phyloP scores from a whole-genome alignment of 2,113 vertebrate genomes.

The Cryptomyrus ogoouensis region DNA sequence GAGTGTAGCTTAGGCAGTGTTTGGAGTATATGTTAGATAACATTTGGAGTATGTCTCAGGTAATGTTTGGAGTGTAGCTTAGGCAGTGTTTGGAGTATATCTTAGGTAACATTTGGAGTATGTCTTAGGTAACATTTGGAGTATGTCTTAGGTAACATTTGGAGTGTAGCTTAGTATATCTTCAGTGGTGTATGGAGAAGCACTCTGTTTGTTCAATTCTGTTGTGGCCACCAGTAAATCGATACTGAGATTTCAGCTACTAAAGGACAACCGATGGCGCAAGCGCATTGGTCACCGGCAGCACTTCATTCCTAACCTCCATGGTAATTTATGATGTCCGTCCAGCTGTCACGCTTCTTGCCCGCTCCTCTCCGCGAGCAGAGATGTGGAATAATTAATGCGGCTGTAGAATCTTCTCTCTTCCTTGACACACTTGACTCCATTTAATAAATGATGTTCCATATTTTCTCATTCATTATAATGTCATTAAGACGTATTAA shows the following conservation, averaged over 20 bases:
- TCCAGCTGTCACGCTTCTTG: not conserved
- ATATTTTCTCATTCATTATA: constrained; percentile 29
- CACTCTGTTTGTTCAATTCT: not conserved
- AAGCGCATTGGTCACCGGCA: not conserved
- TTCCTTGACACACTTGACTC: constrained; percentile 28
- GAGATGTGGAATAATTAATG: constrained; percentile 20
- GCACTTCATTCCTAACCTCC: constrained; percentile 10
- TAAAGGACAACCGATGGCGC: not conserved
- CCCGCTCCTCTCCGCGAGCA: not conserved
- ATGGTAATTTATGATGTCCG: not conserved
- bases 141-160: not conserved
- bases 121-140: not conserved
- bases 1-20: no score
- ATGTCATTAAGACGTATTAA: constrained; percentile 28
- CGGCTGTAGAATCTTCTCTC: constrained; percentile 13
- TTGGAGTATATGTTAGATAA: no score
- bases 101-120: not conserved
- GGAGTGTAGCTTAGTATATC: not conserved
- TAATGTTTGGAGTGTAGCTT: not conserved
- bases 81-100: not conserved
- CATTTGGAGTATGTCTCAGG: no score
- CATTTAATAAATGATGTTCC: constrained; percentile 28
- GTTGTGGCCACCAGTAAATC: not conserved
- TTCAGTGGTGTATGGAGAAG: not conserved
- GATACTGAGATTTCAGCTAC: not conserved